These are phyloP conservation scores for Gorsachius magnificus DNA, from an alignment of 2,797 vertebrate species.

Conservation along the genomic window DNA sequence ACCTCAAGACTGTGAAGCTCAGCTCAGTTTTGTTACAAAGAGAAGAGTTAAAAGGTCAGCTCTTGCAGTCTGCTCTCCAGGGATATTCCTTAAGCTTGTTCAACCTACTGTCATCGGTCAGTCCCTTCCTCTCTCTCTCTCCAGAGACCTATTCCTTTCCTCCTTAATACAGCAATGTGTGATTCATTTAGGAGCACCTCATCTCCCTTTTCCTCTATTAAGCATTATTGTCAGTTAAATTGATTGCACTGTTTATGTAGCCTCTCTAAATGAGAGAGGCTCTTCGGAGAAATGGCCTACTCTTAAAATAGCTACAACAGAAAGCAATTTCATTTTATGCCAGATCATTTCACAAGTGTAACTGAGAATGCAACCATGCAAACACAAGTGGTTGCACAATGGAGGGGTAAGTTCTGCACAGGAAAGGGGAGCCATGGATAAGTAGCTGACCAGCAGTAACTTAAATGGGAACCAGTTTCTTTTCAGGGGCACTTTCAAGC, in stretches of 20 bases:
- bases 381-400: neutral
- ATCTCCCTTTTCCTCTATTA: neutral
- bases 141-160: neutral
- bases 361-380: neutral
- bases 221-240: neutral
- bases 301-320: neutral
- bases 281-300: neutral
- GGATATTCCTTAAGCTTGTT: neutral
- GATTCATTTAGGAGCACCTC: neutral
- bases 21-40: neutral
- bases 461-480: neutral
- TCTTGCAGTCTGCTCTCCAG: neutral
- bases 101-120: neutral
- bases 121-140: neutral
- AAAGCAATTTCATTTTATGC: neutral
- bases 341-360: neutral
- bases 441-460: neutral
- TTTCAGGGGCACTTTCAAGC: neutral
- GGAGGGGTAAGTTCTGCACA: neutral
- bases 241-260: neutral
- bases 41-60: neutral
- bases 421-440: neutral
- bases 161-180: neutral
- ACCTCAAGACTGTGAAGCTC: neutral
- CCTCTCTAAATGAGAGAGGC: neutral